phyloP scores from a whole-genome alignment of 2,888 invertebrate species.

The Amphipoea oculea region DNA sequence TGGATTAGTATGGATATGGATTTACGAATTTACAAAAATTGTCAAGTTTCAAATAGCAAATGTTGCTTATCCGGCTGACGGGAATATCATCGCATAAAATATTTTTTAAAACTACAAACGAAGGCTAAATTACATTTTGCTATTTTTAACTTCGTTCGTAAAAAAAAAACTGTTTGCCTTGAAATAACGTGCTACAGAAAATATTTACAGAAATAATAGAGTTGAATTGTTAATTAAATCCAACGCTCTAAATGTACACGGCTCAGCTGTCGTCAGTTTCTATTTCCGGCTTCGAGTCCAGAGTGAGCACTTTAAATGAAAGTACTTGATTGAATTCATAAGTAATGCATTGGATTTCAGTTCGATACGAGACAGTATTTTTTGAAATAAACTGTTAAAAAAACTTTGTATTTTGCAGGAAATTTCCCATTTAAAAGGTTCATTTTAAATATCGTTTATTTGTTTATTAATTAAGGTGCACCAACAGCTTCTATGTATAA shows the following conservation, averaged over 20 bases:
- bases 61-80: conserved; percentile 29
- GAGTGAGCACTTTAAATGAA: conserved; percentile 4
- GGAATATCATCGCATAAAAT: conserved; percentile 25
- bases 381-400: not conserved
- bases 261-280: not conserved
- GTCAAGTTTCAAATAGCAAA: conserved; percentile 25
- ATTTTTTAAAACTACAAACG: conserved; percentile 43
- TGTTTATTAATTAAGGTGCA: too few relatives aligned
- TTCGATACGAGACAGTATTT: not conserved
- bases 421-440: not conserved
- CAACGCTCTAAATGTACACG: conserved; percentile 3
- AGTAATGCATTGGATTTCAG: not conserved
- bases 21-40: conserved; percentile 24
- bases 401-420: too few relatives aligned
- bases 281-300: conserved; percentile 9
- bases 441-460: not conserved
- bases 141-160: conserved; percentile 46
- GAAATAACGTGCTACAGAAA: conserved; percentile 16
- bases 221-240: not conserved
- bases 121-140: conserved; percentile 33
- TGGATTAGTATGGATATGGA: too few relatives aligned
- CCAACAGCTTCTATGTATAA: too few relatives aligned
- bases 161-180: conserved; percentile 11
- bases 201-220: not conserved
- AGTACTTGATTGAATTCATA: not conserved